A percentile compares a stretch with the other conserved stretches of the same genome.
Evolutionary conservation across 2,888 invertebrate genomes (phyloP).

Genomic region (Cylloceria caligata): DNA sequence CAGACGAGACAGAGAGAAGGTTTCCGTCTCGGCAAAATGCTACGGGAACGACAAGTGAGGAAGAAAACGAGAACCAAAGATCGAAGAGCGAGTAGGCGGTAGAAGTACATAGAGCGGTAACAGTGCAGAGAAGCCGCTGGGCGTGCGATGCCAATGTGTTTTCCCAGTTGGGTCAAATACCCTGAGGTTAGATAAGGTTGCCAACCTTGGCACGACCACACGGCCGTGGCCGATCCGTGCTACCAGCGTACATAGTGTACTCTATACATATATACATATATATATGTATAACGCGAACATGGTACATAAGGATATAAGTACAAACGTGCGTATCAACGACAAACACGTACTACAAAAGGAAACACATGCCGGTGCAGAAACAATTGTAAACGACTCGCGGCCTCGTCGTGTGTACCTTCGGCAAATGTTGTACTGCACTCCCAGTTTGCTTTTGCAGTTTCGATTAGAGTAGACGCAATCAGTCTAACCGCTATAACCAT

Average conservation of each 20-base stretch:
- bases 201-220: slow-evolving; percentile 78
- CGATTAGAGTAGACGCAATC: background rate
- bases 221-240: slow-evolving; percentile 55
- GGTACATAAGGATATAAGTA: slow-evolving; percentile 27
- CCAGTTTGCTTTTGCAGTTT: background rate
- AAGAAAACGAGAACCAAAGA: slow-evolving; percentile 29
- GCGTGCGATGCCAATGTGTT: slow-evolving; percentile 75
- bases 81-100: slow-evolving; percentile 7
- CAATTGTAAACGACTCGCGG: slow-evolving; percentile 35
- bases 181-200: slow-evolving; percentile 80
- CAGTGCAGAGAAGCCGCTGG: slow-evolving; percentile 29
- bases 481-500: background rate
- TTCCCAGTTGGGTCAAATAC: slow-evolving; percentile 80
- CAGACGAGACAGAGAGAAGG: background rate
- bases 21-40: background rate
- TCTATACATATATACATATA: slow-evolving; percentile 5
- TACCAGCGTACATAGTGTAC: slow-evolving; percentile 43
- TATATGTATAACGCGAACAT: background rate
- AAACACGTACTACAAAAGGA: slow-evolving; percentile 36
- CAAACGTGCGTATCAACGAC: slow-evolving; percentile 25
- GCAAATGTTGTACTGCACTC: slow-evolving; percentile 1
- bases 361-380: slow-evolving; percentile 23
- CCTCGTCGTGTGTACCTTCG: slow-evolving; percentile 4
- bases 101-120: slow-evolving; percentile 40
- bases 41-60: slow-evolving; percentile 10